A percentile compares a stretch with the other conserved stretches of the same genome.
Evolutionary conservation across 2,113 vertebrate species (phyloP).

Genomic region (Callorhinus ursinus): DNA sequence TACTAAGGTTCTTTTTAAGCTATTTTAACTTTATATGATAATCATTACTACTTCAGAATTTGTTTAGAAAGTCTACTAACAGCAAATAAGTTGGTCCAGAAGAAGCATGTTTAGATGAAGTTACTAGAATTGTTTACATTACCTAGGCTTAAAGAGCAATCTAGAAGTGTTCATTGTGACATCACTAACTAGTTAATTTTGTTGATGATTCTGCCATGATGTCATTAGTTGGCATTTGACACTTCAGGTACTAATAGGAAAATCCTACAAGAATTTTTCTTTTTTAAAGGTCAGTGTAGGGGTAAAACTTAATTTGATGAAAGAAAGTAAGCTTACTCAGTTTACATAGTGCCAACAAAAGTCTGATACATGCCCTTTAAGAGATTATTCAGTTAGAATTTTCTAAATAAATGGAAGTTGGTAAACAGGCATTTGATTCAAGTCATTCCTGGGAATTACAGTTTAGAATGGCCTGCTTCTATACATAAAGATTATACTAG

Average conservation of each 20-base stretch:
- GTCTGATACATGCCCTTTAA: not conserved
- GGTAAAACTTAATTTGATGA: not conserved
- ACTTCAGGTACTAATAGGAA: not conserved
- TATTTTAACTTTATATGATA: not conserved
- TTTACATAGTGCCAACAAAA: not conserved
- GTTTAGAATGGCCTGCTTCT: slow-evolving; percentile 9
- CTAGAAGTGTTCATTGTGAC: not conserved
- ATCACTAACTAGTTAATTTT: not conserved
- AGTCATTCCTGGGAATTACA: not conserved
- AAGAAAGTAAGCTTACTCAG: not conserved
- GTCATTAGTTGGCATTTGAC: slow-evolving; percentile 3
- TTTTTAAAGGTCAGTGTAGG: not conserved
- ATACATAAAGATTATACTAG: not conserved
- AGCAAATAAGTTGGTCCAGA: slow-evolving; percentile 27
- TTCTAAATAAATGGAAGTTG: not conserved
- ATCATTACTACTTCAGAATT: not conserved
- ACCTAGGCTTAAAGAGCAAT: not conserved
- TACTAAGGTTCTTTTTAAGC: not conserved
- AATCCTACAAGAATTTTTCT: not conserved
- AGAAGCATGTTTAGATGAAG: not conserved
- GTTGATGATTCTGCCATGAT: not conserved
- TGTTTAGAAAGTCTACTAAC: slow-evolving; percentile 40
- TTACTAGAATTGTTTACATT: slow-evolving; percentile 35
- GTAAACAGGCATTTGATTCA: slow-evolving; percentile 1
- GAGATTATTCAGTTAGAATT: not conserved